Base-by-base conservation (phyloP, 1,140 invertebrate species). In the Gonatopus flavifemur region DNA sequence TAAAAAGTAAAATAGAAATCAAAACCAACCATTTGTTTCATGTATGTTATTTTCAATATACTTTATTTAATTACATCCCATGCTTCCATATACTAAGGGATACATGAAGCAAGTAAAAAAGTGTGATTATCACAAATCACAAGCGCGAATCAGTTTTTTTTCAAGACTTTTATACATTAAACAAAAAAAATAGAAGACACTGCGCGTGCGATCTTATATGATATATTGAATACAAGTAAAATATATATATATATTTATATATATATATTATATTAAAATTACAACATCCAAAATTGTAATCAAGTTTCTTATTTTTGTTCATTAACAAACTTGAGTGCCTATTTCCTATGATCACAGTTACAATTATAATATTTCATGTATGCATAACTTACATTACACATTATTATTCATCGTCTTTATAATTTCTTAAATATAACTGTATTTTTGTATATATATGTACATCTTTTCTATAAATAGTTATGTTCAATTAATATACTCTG, bases 291-390 rank as follows among this genome's bases (percentile, higher is more conserved):
- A 64, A 55, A 43, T 47, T 49, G 57, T 55, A 55, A 59, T 38
- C 18, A 58, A 52, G 2, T 42, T 58, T 33, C 59, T 49, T 51
- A 51, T 52, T 58, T 47, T 35, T 42, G 55, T 38, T 30, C 52
- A 59, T 40, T 59, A 59, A 66, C 68, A 62, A 75, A 73, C 62
- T 77, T 69, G 74, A 51, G 62, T 48, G 53, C 59, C 63, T 74
- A 73, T 66, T 64, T 47, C 45, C 70, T 76, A 77, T 69, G 67
- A 77, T 77, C 75, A 77, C 75, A 77, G 75, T 74, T 77, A 77
- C 64, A 76, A 65, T 70, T 62, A 72, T 65, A 64, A 67, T 66
- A 63, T 64, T 62, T n/a, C n/a, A n/a, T n/a, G n/a, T n/a, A n/a
- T n/a, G n/a, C n/a, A 57, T 62, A 65, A 56, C 50, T 63, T 57